phyloP scores from a whole-genome alignment of 2,113 vertebrate species.

The Nothobranchius furzeri region DNA sequence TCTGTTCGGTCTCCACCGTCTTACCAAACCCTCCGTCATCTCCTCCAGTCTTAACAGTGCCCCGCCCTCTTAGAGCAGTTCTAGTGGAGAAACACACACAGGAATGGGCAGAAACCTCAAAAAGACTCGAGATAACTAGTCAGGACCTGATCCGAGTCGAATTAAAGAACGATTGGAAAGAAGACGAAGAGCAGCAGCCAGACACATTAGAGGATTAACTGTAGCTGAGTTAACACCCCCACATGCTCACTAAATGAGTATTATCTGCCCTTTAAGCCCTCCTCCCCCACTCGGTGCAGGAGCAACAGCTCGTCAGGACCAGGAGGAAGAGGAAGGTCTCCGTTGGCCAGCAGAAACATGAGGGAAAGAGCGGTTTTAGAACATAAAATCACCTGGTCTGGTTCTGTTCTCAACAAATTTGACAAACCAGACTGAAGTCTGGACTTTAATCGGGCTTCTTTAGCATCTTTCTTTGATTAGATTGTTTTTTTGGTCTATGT shows the following conservation, averaged over 20 bases:
- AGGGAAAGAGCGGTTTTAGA: background rate
- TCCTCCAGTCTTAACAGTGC: background rate
- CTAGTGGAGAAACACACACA: background rate
- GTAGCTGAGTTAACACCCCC: conserved; percentile 66
- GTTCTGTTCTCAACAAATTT: background rate
- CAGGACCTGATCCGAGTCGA: conserved; percentile 1
- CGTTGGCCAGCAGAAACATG: background rate
- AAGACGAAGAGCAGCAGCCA: conserved; percentile 17
- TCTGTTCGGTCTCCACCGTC: background rate
- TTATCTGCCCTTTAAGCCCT: conserved; percentile 35
- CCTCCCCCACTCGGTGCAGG: conserved; percentile 29
- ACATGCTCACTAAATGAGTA: conserved; percentile 59
- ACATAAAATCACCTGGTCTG: background rate
- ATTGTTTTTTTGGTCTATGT: too few species aligned
- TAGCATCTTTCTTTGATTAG: too few species aligned
- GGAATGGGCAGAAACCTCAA: background rate
- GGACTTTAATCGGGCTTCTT: too few species aligned
- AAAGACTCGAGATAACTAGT: conserved; percentile 1
- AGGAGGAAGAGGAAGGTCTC: background rate
- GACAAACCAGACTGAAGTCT: background rate
- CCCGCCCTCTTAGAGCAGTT: background rate
- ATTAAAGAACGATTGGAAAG: background rate
- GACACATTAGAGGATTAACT: conserved; percentile 63
- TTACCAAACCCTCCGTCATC: conserved; percentile 7
- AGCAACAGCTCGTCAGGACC: conserved; percentile 36